phyloP scores from a whole-genome alignment of 2,888 invertebrate genomes.

The Therioaphis trifolii region DNA sequence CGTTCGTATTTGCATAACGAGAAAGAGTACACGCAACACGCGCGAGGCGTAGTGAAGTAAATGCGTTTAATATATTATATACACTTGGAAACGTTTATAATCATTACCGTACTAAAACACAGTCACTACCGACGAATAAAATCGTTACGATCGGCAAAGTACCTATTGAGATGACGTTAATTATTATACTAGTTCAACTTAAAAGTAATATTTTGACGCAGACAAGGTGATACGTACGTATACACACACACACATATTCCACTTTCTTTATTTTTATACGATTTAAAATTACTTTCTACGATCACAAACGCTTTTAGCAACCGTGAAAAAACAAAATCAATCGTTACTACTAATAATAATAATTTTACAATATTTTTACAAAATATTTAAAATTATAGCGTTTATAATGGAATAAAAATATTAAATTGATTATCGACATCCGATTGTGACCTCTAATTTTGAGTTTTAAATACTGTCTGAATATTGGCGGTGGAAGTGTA shows the following conservation, averaged over 20 bases:
- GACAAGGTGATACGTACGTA: neutral
- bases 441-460: too few relatives aligned
- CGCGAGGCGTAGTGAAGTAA: neutral
- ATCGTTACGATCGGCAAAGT: slow-evolving; percentile 11
- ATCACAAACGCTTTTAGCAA: neutral
- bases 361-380: too few relatives aligned
- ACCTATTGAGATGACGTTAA: slow-evolving; percentile 7
- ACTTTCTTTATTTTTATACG: slow-evolving; percentile 17
- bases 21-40: slow-evolving; percentile 44
- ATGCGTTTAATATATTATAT: slow-evolving; percentile 12
- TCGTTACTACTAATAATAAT: too few relatives aligned
- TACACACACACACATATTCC: neutral
- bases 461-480: too few relatives aligned
- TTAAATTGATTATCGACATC: too few relatives aligned
- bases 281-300: slow-evolving; percentile 30
- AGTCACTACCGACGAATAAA: slow-evolving; percentile 30
- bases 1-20: slow-evolving; percentile 49
- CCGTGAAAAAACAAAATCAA: neutral
- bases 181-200: slow-evolving; percentile 19
- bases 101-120: slow-evolving; percentile 5
- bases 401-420: too few relatives aligned
- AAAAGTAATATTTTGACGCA: slow-evolving; percentile 28
- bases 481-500: too few relatives aligned
- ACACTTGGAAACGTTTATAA: slow-evolving; percentile 3
- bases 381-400: too few relatives aligned